Evolutionary conservation across 2,797 vertebrate genomes (phyloP).

Genomic region (Toxotes lorentzi): DNA sequence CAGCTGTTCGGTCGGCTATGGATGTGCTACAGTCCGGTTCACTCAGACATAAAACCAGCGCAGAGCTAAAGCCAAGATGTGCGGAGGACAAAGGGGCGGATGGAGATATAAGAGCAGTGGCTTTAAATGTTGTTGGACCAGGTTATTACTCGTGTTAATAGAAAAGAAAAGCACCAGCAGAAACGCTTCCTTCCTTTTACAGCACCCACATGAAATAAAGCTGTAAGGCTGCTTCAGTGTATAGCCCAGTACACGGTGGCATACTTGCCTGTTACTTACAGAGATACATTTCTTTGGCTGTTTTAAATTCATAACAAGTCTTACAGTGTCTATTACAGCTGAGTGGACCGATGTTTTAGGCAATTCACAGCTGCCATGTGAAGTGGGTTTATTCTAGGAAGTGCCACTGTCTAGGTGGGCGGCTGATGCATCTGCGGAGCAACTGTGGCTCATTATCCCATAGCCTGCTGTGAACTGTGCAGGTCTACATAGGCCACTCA

Average conservation of each 20-base stretch:
- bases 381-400: constrained; percentile 30
- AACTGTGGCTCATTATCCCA: constrained; percentile 24
- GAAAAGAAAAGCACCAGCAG: background rate
- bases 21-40: background rate
- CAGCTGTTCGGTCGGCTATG: constrained; percentile 42
- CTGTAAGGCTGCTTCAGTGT: constrained; percentile 14
- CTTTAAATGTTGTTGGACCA: constrained; percentile 13
- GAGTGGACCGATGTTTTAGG: constrained; percentile 4
- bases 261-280: background rate
- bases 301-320: background rate
- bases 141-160: background rate
- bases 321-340: constrained; percentile 11
- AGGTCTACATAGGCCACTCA: constrained; percentile 5
- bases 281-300: background rate
- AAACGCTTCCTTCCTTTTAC: background rate
- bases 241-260: background rate
- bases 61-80: constrained; percentile 21
- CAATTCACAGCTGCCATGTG: constrained; percentile 16
- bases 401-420: constrained; percentile 17
- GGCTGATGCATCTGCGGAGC: constrained; percentile 33
- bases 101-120: constrained; percentile 9
- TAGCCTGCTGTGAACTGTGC: constrained; percentile 42
- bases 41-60: constrained; percentile 8
- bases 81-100: constrained; percentile 61
- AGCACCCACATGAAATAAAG: background rate